phyloP scores from a whole-genome alignment of 2,113 vertebrate genomes.

The Cyanistes caeruleus region DNA sequence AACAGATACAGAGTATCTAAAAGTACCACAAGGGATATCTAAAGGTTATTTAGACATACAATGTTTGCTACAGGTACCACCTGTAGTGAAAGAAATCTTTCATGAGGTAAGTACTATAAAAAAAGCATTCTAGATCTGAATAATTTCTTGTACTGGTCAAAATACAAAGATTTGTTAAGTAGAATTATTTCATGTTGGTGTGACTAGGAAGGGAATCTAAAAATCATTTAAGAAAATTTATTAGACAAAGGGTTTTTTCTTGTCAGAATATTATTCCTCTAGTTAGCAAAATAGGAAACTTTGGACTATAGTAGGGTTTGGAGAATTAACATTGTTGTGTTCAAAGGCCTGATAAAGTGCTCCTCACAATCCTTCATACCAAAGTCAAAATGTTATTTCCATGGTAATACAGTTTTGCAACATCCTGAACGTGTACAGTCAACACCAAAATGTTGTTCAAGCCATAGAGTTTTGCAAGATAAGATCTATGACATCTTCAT shows the following conservation, averaged over 20 bases:
- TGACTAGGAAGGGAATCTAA: neutral
- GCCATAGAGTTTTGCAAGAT: neutral
- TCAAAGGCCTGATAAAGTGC: neutral
- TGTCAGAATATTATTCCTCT: neutral
- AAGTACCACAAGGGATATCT: neutral
- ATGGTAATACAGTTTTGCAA: neutral
- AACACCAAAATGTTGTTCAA: neutral
- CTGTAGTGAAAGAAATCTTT: neutral
- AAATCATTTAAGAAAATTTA: neutral
- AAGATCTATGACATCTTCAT: neutral
- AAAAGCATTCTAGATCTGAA: neutral
- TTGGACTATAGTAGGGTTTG: neutral
- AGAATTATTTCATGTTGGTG: neutral
- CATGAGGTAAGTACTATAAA: neutral
- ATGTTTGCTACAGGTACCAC: neutral
- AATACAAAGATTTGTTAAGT: neutral
- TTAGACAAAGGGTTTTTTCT: neutral
- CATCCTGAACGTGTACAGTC: neutral
- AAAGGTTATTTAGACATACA: neutral
- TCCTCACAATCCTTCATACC: neutral
- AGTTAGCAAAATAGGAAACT: neutral
- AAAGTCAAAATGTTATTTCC: neutral
- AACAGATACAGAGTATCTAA: neutral
- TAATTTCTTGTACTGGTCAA: neutral
- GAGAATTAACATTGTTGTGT: neutral